These are phyloP conservation scores for Notodonta dromedarius DNA, from an alignment of 2,888 invertebrate genomes.

Conservation along the genomic window DNA sequence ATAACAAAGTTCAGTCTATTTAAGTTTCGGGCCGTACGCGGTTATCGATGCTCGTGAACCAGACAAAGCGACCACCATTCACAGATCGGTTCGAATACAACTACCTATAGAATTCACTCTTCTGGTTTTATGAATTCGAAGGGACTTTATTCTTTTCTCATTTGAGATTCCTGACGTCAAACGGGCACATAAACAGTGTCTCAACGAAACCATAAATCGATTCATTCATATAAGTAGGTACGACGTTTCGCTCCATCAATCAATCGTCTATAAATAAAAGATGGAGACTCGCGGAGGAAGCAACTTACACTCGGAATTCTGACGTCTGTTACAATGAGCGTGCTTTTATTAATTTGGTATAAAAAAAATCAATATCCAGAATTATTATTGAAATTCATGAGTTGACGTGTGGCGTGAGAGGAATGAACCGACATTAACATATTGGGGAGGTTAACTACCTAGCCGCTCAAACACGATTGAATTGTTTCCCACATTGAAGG, in stretches of 20 bases:
- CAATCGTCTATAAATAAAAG: conserved; percentile 78
- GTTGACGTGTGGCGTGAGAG: not conserved
- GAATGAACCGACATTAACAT: conserved; percentile 1
- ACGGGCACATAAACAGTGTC: conserved; percentile 65
- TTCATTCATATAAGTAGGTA: conserved; percentile 67
- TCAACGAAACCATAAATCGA: conserved; percentile 72
- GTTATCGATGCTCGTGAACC: conserved; percentile 17
- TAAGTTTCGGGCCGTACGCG: conserved; percentile 14
- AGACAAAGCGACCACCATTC: conserved; percentile 15
- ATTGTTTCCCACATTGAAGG: too few relatives aligned
- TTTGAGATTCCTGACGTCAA: conserved; percentile 76
- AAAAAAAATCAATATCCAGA: not conserved
- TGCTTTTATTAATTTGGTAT: conserved; percentile 29
- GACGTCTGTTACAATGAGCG: conserved; percentile 65
- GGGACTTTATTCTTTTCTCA: conserved; percentile 52
- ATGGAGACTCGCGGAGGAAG: conserved; percentile 61
- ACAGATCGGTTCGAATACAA: conserved; percentile 1
- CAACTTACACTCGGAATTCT: conserved; percentile 61
- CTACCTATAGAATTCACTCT: conserved; percentile 28
- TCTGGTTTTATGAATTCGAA: conserved; percentile 44
- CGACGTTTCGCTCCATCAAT: conserved; percentile 76
- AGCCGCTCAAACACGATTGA: not conserved
- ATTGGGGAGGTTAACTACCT: not conserved
- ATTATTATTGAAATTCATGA: not conserved
- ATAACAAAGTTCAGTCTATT: conserved; percentile 21